Evolutionary conservation across 2,888 invertebrate species (phyloP).

Genomic region (Chrysolina americana): DNA sequence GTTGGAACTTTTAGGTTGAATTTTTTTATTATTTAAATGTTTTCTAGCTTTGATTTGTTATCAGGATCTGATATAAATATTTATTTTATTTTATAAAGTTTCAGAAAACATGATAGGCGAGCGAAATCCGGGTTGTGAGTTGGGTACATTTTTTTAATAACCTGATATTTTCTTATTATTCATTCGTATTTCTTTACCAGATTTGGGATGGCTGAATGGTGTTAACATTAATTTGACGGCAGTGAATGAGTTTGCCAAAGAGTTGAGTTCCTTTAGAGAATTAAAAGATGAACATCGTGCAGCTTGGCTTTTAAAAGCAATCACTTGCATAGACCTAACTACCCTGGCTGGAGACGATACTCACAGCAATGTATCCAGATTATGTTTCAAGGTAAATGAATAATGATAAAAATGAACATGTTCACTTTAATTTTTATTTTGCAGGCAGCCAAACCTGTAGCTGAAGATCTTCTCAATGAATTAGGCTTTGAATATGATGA

Average conservation of each 20-base stretch:
- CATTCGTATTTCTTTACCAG: conserved; percentile 59
- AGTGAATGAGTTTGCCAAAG: conserved; percentile 72
- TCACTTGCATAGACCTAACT: conserved; percentile 93
- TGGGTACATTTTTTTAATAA: conserved; percentile 56
- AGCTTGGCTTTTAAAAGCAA: conserved; percentile 85
- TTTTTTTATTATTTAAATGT: too few species aligned
- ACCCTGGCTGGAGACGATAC: conserved; percentile 91
- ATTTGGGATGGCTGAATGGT: conserved; percentile 70
- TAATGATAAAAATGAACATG: neutral
- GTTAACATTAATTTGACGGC: conserved; percentile 74
- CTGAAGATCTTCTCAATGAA: conserved; percentile 55
- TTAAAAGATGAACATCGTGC: conserved; percentile 71
- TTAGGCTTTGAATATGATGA: conserved; percentile 65
- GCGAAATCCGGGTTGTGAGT: conserved; percentile 64
- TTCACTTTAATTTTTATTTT: conserved; percentile 30
- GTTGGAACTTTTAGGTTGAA: too few species aligned
- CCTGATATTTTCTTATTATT: neutral
- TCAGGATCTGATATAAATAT: neutral
- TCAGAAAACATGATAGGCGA: conserved; percentile 44
- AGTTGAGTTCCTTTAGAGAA: conserved; percentile 67
- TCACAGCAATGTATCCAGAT: conserved; percentile 80
- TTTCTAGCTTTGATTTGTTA: too few species aligned
- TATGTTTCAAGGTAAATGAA: conserved; percentile 82
- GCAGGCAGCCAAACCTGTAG: conserved; percentile 65
- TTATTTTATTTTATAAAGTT: neutral